Base-by-base conservation (phyloP, 1,140 invertebrate genomes). In the Rhopalosiphum padi region DNA sequence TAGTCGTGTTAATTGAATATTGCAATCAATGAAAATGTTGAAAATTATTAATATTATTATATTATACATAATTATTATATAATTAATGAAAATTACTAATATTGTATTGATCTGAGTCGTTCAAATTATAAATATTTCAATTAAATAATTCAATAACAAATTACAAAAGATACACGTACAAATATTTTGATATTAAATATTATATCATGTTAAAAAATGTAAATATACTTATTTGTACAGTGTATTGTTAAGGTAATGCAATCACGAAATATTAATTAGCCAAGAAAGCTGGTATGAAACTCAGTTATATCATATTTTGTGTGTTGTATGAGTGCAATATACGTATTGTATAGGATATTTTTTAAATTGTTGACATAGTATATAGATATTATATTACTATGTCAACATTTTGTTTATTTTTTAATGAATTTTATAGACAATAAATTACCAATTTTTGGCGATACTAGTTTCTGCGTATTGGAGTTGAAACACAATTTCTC, bases 401-500 rank as follows among this genome's bases (percentile, higher is more conserved):
- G 4, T 77, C n/a, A n/a, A 68, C 3, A 6, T 77, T 18, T n/a
- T 30, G 30, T 30, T 60, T 60, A 11, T 60, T 23, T 41, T 41
- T 43, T 25, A 85, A 43, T 30, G 18, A 30, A 30, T 30, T 46
- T 48, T 48, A 48, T 48, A 22, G 15, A 15, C 3, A 9, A 15
- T n/a, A 15, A 6, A 37, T 77, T 91, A 93, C 91, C 91, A 22
- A 93, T 85, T 93, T 93, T 93, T 2, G 91, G 91, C 5, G 91
- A 93, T n/a, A 93, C 55, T 5, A 41, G 21, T 55, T 93, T 93
- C 6, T 86, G 91, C 35, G 48, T 15, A 21, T 93, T 85, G 8
- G 91, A 30, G 18, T 93, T 93, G 77, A 86, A 85, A 43, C 82
- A 41, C 37, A 93, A 93, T 55, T 93, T 93, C 82, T 93, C 91